phyloP scores from a whole-genome alignment of 2,888 invertebrate genomes.

The Macrophya alboannulata region DNA sequence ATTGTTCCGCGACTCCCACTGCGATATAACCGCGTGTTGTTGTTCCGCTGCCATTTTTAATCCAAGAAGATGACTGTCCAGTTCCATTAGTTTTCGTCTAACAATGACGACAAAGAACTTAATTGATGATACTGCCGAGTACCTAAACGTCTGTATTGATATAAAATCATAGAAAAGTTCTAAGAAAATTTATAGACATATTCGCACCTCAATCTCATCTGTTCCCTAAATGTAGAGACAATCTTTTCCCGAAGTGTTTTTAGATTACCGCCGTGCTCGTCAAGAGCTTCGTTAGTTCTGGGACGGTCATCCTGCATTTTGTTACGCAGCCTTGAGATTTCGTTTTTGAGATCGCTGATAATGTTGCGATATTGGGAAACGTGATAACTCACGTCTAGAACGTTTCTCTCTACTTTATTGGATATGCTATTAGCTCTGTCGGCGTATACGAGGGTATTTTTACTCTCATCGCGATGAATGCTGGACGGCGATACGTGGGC shows the following conservation, averaged over 20 bases:
- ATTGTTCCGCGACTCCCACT: conserved; percentile 94
- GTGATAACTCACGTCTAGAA: conserved; percentile 85
- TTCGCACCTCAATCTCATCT: conserved; percentile 90
- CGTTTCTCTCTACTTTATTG: conserved; percentile 87
- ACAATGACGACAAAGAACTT: conserved; percentile 6
- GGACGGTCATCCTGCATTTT: conserved; percentile 90
- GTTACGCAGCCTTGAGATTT: conserved; percentile 90
- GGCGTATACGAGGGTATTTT: conserved; percentile 96
- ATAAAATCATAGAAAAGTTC: neutral
- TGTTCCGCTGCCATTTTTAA: conserved; percentile 94
- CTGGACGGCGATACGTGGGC: conserved; percentile 95
- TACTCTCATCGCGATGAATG: conserved; percentile 93
- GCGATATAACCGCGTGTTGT: conserved; percentile 93
- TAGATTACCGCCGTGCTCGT: conserved; percentile 80
- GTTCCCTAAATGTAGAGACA: conserved; percentile 94
- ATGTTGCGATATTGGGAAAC: conserved; percentile 93
- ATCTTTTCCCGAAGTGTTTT: conserved; percentile 91
- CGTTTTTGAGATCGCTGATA: conserved; percentile 91
- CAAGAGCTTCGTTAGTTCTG: conserved; percentile 72
- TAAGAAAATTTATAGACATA: neutral
- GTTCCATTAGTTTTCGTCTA: conserved; percentile 91
- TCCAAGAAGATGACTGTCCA: conserved; percentile 94
- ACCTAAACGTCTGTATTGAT: neutral
- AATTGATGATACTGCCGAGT: neutral
- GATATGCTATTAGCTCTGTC: conserved; percentile 96